Percentiles rank a stretch among this genome's conserved stretches.
phyloP scores from a whole-genome alignment of 30 jellyfish, hydroid and myxozoan species.

The Turritopsis dohrnii region DNA sequence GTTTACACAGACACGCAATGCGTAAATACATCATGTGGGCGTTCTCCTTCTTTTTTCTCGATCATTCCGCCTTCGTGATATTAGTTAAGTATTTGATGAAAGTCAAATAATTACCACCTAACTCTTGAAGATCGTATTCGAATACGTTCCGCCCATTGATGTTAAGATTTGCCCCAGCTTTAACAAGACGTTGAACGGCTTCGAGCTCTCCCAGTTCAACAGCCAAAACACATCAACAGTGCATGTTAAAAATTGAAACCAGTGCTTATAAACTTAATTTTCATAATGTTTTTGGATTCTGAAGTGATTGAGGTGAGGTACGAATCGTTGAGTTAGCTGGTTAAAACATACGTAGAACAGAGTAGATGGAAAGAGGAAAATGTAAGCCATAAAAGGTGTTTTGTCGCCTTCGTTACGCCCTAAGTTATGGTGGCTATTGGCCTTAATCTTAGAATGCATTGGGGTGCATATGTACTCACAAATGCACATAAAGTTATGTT shows the following conservation, averaged over 20 bases:
- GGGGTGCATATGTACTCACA: too few species aligned
- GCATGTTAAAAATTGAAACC: not conserved
- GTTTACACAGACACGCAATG: not conserved
- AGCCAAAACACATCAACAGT: not conserved
- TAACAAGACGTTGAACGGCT: not conserved
- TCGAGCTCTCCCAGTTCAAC: not conserved
- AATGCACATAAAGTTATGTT: too few species aligned
- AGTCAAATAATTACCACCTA: not conserved
- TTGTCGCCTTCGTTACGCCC: too few species aligned
- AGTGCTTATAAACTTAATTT: too few species aligned
- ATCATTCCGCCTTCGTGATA: not conserved
- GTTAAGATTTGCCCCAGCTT: not conserved
- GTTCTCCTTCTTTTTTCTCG: not conserved
- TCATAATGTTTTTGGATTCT: too few species aligned
- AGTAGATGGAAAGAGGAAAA: too few species aligned
- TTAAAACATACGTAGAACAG: too few species aligned
- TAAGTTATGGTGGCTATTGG: too few species aligned
- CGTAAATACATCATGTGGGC: constrained; percentile 8
- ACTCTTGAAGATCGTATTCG: not conserved
- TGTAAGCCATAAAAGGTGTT: too few species aligned
- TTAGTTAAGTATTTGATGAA: constrained; percentile 5
- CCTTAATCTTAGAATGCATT: too few species aligned
- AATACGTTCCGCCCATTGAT: constrained; percentile 10
- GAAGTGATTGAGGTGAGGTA: too few species aligned
- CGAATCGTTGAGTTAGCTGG: too few species aligned